These are phyloP conservation scores for Leguminivora glycinivorella DNA, from an alignment of 1,140 invertebrate species.

Conservation along the genomic window DNA sequence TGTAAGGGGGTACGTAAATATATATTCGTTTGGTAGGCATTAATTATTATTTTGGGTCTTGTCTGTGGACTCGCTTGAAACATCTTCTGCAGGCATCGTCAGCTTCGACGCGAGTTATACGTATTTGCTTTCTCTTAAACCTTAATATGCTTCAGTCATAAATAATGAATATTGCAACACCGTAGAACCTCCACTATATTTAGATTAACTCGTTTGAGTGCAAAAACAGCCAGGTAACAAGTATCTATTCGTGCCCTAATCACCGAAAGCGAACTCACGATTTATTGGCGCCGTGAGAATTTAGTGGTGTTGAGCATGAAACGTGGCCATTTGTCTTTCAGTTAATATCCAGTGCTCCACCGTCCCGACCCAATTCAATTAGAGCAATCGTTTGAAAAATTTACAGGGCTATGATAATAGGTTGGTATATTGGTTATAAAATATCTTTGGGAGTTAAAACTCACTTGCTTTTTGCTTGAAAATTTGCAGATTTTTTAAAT, in stretches of 20 bases:
- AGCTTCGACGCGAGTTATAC: no score
- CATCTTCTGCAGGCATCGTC: no score
- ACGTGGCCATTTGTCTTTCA: slow-evolving; percentile 51
- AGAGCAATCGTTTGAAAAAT: slow-evolving; percentile 31
- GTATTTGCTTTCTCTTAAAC: no score
- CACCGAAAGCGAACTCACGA: slow-evolving; percentile 24
- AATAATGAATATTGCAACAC: background rate
- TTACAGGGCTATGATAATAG: background rate
- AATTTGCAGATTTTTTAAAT: no score
- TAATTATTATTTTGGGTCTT: no score
- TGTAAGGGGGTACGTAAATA: no score
- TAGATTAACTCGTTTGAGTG: slow-evolving; percentile 20
- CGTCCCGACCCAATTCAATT: slow-evolving; percentile 52
- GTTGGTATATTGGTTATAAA: no score
- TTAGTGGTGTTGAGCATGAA: slow-evolving; percentile 54
- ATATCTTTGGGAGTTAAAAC: no score
- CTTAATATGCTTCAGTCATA: no score
- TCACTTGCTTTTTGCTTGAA: no score
- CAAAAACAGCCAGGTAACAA: slow-evolving; percentile 23
- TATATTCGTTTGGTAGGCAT: no score
- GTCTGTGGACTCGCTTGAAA: no score
- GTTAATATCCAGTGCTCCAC: slow-evolving; percentile 39
- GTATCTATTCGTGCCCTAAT: slow-evolving; percentile 15
- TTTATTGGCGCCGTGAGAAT: slow-evolving; percentile 35
- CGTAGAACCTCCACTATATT: background rate